These are phyloP conservation scores for Serilophus lunatus DNA, from an alignment of 2,113 vertebrate genomes.

Conservation along the genomic window DNA sequence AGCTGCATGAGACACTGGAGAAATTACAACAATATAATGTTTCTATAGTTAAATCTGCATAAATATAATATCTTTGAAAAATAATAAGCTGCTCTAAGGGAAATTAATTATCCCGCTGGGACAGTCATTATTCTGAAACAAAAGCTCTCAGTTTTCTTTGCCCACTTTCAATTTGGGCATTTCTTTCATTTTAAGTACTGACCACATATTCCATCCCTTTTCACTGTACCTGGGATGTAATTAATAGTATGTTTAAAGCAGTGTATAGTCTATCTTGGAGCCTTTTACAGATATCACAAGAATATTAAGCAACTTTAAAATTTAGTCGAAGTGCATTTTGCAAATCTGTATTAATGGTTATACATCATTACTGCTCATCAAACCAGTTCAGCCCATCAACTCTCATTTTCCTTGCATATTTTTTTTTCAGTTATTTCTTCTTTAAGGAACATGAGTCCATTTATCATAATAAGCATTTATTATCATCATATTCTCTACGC, in stretches of 20 bases:
- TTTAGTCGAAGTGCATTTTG: background rate
- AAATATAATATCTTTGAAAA: conserved; percentile 44
- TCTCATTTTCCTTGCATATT: background rate
- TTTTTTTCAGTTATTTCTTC: background rate
- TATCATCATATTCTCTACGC: background rate
- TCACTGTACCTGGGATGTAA: background rate
- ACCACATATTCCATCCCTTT: background rate
- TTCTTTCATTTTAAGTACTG: background rate
- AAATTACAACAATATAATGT: background rate
- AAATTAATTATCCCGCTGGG: conserved; percentile 54
- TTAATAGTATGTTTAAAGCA: conserved; percentile 16
- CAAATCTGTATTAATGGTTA: background rate
- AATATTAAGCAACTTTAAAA: conserved; percentile 33
- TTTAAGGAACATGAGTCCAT: background rate
- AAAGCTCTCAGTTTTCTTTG: background rate
- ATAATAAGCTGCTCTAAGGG: conserved; percentile 17
- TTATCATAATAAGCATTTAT: background rate
- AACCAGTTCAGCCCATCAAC: background rate
- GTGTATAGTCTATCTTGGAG: background rate
- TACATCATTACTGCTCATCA: background rate
- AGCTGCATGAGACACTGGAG: background rate
- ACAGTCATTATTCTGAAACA: background rate
- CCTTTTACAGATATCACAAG: background rate
- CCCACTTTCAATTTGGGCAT: background rate
- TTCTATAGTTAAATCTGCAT: conserved; percentile 37